Evolutionary conservation across 2,888 invertebrate genomes (phyloP).

Genomic region (Chelonus formosanus): DNA sequence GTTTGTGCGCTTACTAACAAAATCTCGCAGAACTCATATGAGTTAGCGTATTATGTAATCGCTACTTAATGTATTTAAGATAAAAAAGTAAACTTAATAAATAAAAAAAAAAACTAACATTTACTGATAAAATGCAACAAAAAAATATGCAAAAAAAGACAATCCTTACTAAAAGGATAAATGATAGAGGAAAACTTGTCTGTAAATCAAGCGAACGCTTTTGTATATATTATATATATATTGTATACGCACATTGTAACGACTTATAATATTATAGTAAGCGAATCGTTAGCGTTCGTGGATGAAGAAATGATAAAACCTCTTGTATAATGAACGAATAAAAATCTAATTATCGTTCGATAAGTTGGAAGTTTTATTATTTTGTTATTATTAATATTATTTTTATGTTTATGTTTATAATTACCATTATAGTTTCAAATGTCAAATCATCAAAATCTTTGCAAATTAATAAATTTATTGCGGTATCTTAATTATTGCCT

Average conservation of each 20-base stretch:
- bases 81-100: no score
- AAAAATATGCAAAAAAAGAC: conserved; percentile 48
- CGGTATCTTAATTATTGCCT: no score
- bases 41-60: conserved; percentile 35
- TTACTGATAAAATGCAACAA: conserved; percentile 29
- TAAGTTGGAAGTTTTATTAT: conserved; percentile 37
- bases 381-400: not conserved
- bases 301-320: conserved; percentile 38
- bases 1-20: conserved; percentile 61
- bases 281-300: conserved; percentile 40
- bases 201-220: conserved; percentile 57
- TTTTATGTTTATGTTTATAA: not conserved
- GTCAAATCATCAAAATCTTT: no score
- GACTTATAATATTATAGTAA: conserved; percentile 26
- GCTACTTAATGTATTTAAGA: conserved; percentile 37
- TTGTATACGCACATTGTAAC: conserved; percentile 61
- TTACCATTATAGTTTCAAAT: no score
- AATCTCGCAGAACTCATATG: conserved; percentile 25
- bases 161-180: conserved; percentile 49
- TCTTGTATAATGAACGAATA: conserved; percentile 60
- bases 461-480: no score
- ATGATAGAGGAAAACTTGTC: conserved; percentile 43
- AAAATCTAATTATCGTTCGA: conserved; percentile 58
- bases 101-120: conserved; percentile 31
- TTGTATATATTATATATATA: conserved; percentile 62